Percentiles rank a stretch among this genome's conserved stretches.
Evolutionary conservation across 2,888 invertebrate species (phyloP).

Genomic region (Agrochola circellaris): DNA sequence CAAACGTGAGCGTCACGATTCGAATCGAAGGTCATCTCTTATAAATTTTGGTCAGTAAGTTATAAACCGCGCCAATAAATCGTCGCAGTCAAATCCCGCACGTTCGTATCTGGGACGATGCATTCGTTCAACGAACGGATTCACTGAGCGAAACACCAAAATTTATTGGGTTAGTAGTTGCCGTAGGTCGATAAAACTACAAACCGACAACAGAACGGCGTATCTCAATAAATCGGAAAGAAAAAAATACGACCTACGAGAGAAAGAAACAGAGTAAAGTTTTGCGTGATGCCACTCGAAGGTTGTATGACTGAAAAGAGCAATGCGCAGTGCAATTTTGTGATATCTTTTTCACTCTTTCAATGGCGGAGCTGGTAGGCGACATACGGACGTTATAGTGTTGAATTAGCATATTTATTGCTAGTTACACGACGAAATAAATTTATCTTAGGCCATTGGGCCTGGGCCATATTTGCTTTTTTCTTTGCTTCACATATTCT

Average conservation of each 20-base stretch:
- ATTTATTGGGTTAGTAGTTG: constrained; percentile 91
- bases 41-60: constrained; percentile 71
- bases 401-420: constrained; percentile 90
- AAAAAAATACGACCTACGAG: constrained; percentile 85
- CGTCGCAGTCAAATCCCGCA: constrained; percentile 83
- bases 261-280: constrained; percentile 84
- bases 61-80: constrained; percentile 78
- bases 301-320: constrained; percentile 89
- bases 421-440: constrained; percentile 88
- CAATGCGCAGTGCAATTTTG: constrained; percentile 90
- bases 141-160: constrained; percentile 90
- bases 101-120: constrained; percentile 89
- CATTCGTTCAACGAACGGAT: constrained; percentile 89
- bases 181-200: constrained; percentile 90
- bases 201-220: constrained; percentile 80
- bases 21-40: constrained; percentile 42
- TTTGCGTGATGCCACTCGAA: constrained; percentile 80
- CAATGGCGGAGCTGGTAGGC: constrained; percentile 85
- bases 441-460: constrained; percentile 88
- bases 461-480: constrained; percentile 79
- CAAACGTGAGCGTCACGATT: constrained; percentile 28
- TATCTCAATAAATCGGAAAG: constrained; percentile 81
- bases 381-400: constrained; percentile 90
- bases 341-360: constrained; percentile 90
- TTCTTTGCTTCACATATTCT: constrained; percentile 75